Evolutionary conservation across 2,888 invertebrate species (phyloP).

Genomic region (Melanophora roralis): DNA sequence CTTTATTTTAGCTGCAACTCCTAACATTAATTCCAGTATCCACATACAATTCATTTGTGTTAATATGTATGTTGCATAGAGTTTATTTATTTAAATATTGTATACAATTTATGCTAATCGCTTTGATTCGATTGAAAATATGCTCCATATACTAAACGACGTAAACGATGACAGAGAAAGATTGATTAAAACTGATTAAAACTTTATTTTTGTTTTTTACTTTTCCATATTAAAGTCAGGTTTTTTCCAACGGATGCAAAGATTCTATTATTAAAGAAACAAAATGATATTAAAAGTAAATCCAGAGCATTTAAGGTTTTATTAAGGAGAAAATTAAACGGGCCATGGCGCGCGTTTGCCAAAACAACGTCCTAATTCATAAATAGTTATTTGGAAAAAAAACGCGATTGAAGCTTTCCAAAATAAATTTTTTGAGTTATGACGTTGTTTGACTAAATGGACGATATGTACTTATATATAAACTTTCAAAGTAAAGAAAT

Average conservation of each 20-base stretch:
- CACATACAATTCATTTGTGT: too few relatives aligned
- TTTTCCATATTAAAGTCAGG: slow-evolving; percentile 25
- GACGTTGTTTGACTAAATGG: too few relatives aligned
- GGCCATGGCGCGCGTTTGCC: too few relatives aligned
- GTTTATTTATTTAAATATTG: slow-evolving; percentile 49
- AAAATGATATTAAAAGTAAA: slow-evolving; percentile 18
- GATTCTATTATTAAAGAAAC: background rate
- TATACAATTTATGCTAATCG: slow-evolving; percentile 59
- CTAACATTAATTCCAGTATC: too few relatives aligned
- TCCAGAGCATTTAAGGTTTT: slow-evolving; percentile 34
- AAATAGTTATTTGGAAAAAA: too few relatives aligned
- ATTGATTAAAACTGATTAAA: slow-evolving; percentile 63
- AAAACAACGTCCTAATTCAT: too few relatives aligned
- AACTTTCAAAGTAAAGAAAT: too few relatives aligned
- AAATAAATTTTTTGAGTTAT: too few relatives aligned
- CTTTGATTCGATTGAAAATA: slow-evolving; percentile 9
- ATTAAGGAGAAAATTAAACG: background rate
- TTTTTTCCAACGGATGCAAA: slow-evolving; percentile 28
- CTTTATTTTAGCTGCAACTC: slow-evolving; percentile 4
- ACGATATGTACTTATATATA: too few relatives aligned
- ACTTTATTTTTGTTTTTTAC: slow-evolving; percentile 38
- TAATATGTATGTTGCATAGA: slow-evolving; percentile 34
- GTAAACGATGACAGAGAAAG: slow-evolving; percentile 5
- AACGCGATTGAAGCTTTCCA: too few relatives aligned
- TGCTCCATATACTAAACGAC: background rate